Evolutionary conservation across 2,888 invertebrate species (phyloP).

Genomic region (Pandemis cinnamomeana): DNA sequence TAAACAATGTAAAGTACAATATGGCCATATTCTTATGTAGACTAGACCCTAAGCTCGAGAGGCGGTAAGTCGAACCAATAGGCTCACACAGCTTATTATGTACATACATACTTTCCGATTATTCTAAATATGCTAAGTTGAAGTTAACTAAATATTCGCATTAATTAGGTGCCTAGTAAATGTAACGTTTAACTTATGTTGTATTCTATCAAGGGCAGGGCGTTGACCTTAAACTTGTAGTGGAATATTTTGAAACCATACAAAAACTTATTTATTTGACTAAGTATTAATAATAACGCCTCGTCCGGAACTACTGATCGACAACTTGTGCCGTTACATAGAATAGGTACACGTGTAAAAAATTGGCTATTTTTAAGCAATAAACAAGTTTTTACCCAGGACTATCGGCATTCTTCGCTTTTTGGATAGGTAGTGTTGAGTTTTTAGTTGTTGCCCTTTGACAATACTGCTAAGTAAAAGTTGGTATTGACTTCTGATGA

Average conservation of each 20-base stretch:
- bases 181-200: neutral
- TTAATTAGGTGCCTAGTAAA: neutral
- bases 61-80: too few species aligned
- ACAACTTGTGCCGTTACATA: neutral
- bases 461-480: too few species aligned
- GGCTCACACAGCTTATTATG: too few species aligned
- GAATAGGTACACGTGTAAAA: neutral
- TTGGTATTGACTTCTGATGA: too few species aligned
- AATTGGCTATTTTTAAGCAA: neutral
- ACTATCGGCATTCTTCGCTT: neutral
- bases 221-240: slow-evolving; percentile 20
- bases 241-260: slow-evolving; percentile 36
- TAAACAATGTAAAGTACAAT: too few species aligned
- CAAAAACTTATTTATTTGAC: slow-evolving; percentile 33
- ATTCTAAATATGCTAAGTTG: neutral
- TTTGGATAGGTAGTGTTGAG: neutral
- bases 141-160: too few species aligned
- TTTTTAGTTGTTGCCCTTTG: neutral
- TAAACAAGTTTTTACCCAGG: neutral
- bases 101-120: too few species aligned
- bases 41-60: too few species aligned
- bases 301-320: neutral
- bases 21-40: too few species aligned
- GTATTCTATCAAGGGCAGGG: slow-evolving; percentile 17
- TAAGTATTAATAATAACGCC: neutral